phyloP scores from a whole-genome alignment of 2,797 vertebrate species.

The Chaenodraco wilsoni region DNA sequence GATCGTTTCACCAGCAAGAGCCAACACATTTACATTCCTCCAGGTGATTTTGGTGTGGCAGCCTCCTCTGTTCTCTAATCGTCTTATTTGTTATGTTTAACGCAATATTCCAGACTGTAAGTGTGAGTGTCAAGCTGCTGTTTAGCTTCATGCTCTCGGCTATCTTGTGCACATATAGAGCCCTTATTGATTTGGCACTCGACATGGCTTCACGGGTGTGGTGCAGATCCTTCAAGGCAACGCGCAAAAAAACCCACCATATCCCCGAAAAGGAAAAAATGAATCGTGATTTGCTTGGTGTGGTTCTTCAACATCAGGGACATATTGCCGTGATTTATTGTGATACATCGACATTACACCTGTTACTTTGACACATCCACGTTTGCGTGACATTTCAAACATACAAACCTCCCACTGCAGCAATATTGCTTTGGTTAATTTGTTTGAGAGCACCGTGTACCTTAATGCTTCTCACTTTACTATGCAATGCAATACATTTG shows the following conservation, averaged over 20 bases:
- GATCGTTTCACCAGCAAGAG: constrained; percentile 36
- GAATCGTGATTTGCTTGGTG: neutral
- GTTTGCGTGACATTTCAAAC: constrained; percentile 59
- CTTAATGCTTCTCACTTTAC: constrained; percentile 22
- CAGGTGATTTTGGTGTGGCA: constrained; percentile 54
- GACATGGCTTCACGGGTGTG: constrained; percentile 86
- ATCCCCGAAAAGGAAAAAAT: neutral
- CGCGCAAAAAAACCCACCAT: constrained; percentile 60
- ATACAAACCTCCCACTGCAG: constrained; percentile 87
- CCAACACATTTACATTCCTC: constrained; percentile 30
- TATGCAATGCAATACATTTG: constrained; percentile 8
- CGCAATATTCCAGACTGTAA: neutral
- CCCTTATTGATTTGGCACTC: constrained; percentile 78
- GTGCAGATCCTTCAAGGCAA: constrained; percentile 78
- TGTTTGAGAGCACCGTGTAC: constrained; percentile 55
- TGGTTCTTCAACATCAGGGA: neutral
- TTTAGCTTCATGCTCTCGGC: constrained; percentile 9
- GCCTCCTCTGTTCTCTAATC: neutral
- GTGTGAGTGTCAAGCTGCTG: constrained; percentile 1
- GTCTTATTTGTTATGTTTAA: constrained; percentile 15
- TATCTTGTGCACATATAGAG: constrained; percentile 47
- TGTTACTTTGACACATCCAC: constrained; percentile 33
- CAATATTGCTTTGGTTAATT: constrained; percentile 58
- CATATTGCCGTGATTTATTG: neutral
- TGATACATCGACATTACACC: constrained; percentile 1